These are phyloP conservation scores for Drosophila nasuta DNA, from an alignment of 1,140 invertebrate species.

Conservation along the genomic window DNA sequence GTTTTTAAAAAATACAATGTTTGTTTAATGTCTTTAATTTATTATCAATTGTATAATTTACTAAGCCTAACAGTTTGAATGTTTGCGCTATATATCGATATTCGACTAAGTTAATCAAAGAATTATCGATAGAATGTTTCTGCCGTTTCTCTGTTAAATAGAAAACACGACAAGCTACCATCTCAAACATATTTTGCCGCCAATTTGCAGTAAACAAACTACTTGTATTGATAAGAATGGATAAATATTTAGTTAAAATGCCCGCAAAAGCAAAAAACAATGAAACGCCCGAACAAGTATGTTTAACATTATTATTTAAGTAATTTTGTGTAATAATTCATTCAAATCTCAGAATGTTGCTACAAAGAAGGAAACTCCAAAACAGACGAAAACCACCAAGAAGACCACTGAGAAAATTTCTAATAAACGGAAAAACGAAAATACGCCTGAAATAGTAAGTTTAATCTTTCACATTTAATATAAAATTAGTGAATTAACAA, in stretches of 20 bases:
- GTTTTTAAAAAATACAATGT: too few species aligned
- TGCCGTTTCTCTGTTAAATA: neutral
- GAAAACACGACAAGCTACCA: neutral
- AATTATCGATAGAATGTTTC: neutral
- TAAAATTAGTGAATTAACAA: neutral
- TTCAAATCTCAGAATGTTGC: constrained; percentile 26
- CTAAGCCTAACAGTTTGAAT: too few species aligned
- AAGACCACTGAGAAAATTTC: neutral
- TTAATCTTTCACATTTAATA: too few species aligned
- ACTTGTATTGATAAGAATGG: constrained; percentile 38
- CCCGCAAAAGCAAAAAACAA: constrained; percentile 14
- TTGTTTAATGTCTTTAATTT: neutral
- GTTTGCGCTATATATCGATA: neutral
- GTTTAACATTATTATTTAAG: neutral
- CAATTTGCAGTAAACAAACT: constrained; percentile 35
- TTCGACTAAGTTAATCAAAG: neutral
- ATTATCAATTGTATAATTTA: neutral
- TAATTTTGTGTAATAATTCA: neutral
- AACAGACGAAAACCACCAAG: constrained; percentile 23
- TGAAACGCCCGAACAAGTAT: constrained; percentile 6
- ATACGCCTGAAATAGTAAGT: constrained; percentile 63
- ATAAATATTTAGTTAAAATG: constrained; percentile 67
- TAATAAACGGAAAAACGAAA: constrained; percentile 53
- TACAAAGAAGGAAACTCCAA: constrained; percentile 34
- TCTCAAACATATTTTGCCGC: constrained; percentile 52